Base-by-base conservation (phyloP, 2,888 invertebrate genomes). In the Caenorhabditis sp. region DNA sequence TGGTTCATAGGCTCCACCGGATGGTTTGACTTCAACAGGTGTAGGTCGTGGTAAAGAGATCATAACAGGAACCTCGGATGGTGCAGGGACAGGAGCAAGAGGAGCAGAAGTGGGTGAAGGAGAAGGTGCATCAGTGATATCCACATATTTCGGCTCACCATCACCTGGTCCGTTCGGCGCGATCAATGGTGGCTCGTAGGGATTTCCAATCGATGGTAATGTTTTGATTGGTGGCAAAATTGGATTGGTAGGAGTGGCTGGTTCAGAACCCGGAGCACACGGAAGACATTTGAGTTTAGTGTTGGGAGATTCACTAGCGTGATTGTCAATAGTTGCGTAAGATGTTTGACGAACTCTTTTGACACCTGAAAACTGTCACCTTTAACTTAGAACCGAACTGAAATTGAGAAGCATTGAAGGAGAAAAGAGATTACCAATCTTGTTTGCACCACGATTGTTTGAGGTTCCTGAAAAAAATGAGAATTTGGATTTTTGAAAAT, bases 231-330 rank as follows among this genome's bases (percentile, higher is more conserved):
- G 65, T 2, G 73, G 73, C 4, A 73, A 62, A 54, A 27, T 43
- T n/a, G 57, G 58, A 54, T 73, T 57, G 59, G 62, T 69, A 27
- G 74, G 74, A 21, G 69, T 62, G 1, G 59, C 63, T 43, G 69
- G 51, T 6, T 57, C 61, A 21, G 58, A 27, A 53, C 66, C 74
- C 2, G 74, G 74, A 1, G 59, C 65, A 61, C 74, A 74, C 24
- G 74, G 74, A n/a, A 74, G 26, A 66, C 74, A 74, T 21, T 58
- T 59, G 21, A 74, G 26, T 54, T 69, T 69, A 4, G 74, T 66
- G 60, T 74, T 74, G 17, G 61, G 54, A 23, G 74, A 69, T 37
- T 74, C 60, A n/a, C 62, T 63, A 14, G 74, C 74, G 2, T 51
- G 51, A 31, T 74, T 74, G 31, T 74, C 74, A 57, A 74, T 63